Base-by-base conservation (phyloP, 2,797 vertebrate genomes). In the Holocentrus rufus region DNA sequence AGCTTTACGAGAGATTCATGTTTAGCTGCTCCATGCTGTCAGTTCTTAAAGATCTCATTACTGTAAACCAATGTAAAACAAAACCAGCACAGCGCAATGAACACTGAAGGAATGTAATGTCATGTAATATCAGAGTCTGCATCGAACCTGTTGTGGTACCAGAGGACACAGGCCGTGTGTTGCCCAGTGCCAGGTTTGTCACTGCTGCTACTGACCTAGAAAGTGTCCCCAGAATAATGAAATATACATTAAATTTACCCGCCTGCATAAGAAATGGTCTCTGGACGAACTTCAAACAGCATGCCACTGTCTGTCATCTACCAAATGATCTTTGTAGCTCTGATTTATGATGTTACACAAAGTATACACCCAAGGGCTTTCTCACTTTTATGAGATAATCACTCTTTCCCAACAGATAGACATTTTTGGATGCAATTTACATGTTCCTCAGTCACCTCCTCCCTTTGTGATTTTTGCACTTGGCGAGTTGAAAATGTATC, bases 281-380 rank as follows among this genome's bases (percentile, higher is more conserved):
- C 67, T 77, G 85, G 80, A 82, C 79, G 61, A 84, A 80, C 82
- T 80, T 91, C 85, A 89, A 86, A 90, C 80, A 63, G 84, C 85
- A 88, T 88, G 27, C 50, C 50, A 64, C 60, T 42, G 64, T 79
- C 55, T 87, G 64, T 82, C 72, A 81, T 89, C 73, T 80, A 55
- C 52, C 67, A 69, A 83, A 79, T 77, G 34, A 66, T 77, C 69
- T 61, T 3, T 58, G 68, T 34, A 72, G 9, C 59, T 82, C 56
- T 77, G 66, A 81, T 81, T 83, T 54, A 62, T 72, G 36, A 75
- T 77, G 27, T 10, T 52, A 58, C 59, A 53, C 56, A 79, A 63
- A 85, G 71, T 39, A 55, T 58, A 17, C 56, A 77, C 63, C 54
- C 44, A 18, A 68, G 53, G 78, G 61, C 13, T 61, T 74, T 75